A percentile compares a stretch with the other conserved stretches of the same genome.
Conservation (phyloP, 2,888 invertebrate species). For the Sylvicola fuscatus region DNA sequence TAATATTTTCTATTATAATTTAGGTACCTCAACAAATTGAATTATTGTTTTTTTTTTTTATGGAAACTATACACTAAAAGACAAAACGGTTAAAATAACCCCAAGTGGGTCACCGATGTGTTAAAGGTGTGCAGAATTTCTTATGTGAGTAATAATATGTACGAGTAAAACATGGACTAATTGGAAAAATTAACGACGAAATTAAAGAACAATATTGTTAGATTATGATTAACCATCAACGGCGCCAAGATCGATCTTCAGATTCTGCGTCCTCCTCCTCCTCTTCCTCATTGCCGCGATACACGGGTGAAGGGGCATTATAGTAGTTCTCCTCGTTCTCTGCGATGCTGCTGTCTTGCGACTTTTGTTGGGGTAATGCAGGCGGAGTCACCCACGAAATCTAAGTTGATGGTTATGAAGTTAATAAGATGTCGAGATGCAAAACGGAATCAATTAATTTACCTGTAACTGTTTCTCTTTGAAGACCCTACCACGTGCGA, state of each 20-base stretch:
- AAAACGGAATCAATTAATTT: conserved; percentile 3
- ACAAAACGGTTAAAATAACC: too few relatives aligned
- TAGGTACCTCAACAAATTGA: too few relatives aligned
- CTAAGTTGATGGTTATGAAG: neutral
- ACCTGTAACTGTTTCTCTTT: conserved; percentile 61
- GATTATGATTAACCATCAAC: conserved; percentile 33
- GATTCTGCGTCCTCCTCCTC: conserved; percentile 74
- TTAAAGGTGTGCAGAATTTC: too few relatives aligned
- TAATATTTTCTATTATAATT: too few relatives aligned
- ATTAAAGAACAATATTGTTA: conserved; percentile 2
- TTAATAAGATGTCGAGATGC: neutral
- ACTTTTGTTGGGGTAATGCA: neutral
- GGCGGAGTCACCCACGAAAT: neutral
- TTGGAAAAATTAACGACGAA: neutral
- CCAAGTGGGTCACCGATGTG: too few relatives aligned
- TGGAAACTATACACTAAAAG: too few relatives aligned
- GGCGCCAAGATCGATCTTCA: conserved; percentile 76
- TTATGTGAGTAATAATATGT: too few relatives aligned
- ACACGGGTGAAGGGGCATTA: neutral
- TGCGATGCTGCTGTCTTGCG: conserved; percentile 2
- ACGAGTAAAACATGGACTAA: too few relatives aligned
- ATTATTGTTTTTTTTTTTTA: too few relatives aligned
- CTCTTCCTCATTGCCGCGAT: conserved; percentile 48
- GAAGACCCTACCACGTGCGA: conserved; percentile 28
- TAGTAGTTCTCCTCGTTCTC: conserved; percentile 12